Conservation (phyloP, 2,797 vertebrate genomes). For the Pipistrellus pygmaeus region DNA sequence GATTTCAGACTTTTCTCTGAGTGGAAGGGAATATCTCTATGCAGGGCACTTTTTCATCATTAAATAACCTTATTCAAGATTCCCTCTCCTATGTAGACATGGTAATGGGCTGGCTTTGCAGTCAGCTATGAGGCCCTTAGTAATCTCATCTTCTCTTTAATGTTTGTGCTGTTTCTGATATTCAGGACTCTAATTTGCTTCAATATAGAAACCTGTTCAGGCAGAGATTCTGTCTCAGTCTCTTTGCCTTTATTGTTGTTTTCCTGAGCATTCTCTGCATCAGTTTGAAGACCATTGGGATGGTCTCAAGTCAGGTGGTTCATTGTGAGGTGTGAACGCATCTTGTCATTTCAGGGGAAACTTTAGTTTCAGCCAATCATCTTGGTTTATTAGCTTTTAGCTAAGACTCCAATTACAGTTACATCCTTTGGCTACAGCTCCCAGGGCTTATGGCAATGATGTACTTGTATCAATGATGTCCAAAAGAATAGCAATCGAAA, state of each 20-base stretch:
- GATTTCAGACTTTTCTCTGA: background rate
- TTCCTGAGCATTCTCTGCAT: background rate
- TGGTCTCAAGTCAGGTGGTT: background rate
- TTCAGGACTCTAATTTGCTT: background rate
- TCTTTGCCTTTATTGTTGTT: background rate
- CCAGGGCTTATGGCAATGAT: fast-evolving
- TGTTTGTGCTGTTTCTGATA: background rate
- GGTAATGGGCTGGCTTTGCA: background rate
- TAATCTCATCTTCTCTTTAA: background rate
- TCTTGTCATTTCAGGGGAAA: background rate
- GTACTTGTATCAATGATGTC: background rate
- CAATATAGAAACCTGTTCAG: background rate
- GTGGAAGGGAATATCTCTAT: background rate
- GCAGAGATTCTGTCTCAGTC: background rate
- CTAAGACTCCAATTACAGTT: background rate
- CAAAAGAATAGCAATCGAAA: background rate
- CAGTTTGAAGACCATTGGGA: background rate
- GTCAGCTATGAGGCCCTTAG: background rate
- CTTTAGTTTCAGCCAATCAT: background rate
- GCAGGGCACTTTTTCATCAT: background rate
- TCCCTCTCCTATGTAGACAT: background rate
- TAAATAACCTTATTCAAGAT: background rate
- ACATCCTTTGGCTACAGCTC: background rate
- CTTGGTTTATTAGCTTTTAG: background rate
- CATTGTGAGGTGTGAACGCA: background rate